Conservation (phyloP, 2,113 vertebrate genomes). For the Dasyprocta punctata region DNA sequence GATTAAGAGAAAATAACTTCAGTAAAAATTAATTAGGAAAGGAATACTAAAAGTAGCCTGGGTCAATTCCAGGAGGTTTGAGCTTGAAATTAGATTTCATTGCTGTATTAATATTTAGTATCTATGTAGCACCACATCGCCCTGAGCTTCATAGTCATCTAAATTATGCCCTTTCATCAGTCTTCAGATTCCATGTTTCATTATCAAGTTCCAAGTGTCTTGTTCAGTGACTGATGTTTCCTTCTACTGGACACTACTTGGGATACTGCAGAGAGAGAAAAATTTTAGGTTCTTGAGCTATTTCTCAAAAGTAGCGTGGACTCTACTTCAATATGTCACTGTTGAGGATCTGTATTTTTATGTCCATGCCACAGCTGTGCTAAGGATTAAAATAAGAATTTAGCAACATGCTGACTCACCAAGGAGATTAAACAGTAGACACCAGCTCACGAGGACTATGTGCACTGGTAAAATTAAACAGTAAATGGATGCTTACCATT, state of each 20-base stretch:
- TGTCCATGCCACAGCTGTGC: slow-evolving; percentile 25
- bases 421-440: slow-evolving; percentile 46
- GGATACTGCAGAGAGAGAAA: neutral
- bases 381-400: slow-evolving; percentile 62
- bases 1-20: neutral
- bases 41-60: neutral
- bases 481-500: neutral
- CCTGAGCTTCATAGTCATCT: slow-evolving; percentile 9
- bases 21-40: neutral
- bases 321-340: neutral
- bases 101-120: slow-evolving; percentile 37
- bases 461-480: slow-evolving; percentile 47
- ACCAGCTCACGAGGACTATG: neutral
- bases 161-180: slow-evolving; percentile 20
- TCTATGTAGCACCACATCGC: neutral
- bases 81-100: slow-evolving; percentile 58
- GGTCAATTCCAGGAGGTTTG: neutral
- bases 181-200: slow-evolving; percentile 54
- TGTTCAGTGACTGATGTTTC: slow-evolving; percentile 29
- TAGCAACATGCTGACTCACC: slow-evolving; percentile 21
- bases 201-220: slow-evolving; percentile 44
- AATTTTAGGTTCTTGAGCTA: slow-evolving; percentile 33
- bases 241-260: neutral
- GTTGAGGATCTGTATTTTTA: slow-evolving; percentile 64
- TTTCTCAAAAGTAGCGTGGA: neutral